A percentile compares a stretch with the other conserved stretches of the same genome.
phyloP scores from a whole-genome alignment of 2,113 vertebrate genomes.

The Erinaceus europaeus region DNA sequence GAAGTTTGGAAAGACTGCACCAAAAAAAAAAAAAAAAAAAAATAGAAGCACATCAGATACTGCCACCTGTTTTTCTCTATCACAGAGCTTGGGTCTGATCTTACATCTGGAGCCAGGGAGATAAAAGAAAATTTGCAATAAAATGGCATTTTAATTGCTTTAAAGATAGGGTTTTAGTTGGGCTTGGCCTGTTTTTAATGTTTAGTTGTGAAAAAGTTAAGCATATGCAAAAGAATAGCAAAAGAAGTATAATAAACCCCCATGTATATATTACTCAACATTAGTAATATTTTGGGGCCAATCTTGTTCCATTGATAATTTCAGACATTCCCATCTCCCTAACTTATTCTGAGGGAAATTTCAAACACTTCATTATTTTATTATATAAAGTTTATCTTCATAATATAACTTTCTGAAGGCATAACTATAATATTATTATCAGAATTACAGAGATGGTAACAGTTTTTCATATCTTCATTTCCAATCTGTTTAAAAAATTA shows the following conservation, averaged over 20 bases:
- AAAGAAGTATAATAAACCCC: neutral
- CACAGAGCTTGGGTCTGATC: neutral
- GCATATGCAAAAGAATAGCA: neutral
- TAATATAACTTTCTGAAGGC: neutral
- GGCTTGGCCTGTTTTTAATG: neutral
- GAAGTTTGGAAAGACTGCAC: neutral
- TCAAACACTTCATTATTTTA: neutral
- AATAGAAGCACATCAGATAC: neutral
- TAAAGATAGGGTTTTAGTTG: neutral
- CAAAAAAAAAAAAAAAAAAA: neutral
- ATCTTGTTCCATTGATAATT: neutral
- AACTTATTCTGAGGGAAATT: constrained; percentile 14
- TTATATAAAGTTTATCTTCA: neutral
- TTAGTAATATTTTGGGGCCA: neutral
- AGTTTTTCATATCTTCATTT: too few relatives aligned
- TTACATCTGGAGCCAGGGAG: neutral
- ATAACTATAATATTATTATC: neutral
- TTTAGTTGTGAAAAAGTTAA: neutral
- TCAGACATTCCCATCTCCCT: neutral
- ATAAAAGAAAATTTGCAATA: neutral
- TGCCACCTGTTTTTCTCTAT: neutral
- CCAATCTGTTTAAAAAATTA: too few relatives aligned
- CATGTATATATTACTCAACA: neutral
- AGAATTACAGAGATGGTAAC: too few relatives aligned
- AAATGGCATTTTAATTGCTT: neutral